phyloP scores from a whole-genome alignment of 1,140 invertebrate genomes.

The Anastatus disparis region DNA sequence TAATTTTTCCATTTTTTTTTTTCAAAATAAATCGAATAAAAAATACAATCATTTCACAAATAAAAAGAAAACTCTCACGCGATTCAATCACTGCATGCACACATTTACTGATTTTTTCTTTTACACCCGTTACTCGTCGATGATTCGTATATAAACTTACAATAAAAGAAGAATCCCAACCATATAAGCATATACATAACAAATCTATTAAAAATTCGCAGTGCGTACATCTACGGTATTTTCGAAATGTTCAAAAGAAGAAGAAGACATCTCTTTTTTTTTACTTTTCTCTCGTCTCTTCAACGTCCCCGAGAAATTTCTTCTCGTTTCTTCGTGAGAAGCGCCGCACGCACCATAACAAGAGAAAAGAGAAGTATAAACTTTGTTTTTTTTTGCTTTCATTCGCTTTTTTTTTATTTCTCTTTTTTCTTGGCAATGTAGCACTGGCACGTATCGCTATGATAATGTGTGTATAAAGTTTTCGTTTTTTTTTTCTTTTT shows the following conservation, averaged over 20 bases:
- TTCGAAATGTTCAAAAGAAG: constrained; percentile 43
- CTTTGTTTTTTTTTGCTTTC: too few relatives aligned
- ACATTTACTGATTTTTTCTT: too few relatives aligned
- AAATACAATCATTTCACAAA: too few relatives aligned
- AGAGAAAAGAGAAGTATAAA: constrained; percentile 1
- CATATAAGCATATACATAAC: too few relatives aligned
- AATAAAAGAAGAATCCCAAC: too few relatives aligned
- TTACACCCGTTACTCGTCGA: constrained; percentile 1
- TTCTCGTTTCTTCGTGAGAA: constrained; percentile 41
- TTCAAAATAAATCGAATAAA: too few relatives aligned
- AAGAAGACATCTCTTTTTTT: constrained; percentile 41
- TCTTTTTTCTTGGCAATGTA: constrained; percentile 25
- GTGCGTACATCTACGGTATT: constrained; percentile 46
- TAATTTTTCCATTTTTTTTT: too few relatives aligned
- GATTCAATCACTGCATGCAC: too few relatives aligned
- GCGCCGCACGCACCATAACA: background rate
- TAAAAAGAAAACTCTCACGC: too few relatives aligned
- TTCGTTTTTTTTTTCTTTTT: background rate
- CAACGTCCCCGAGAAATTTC: constrained; percentile 40
- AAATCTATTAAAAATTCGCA: constrained; percentile 45
- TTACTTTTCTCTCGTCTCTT: too few relatives aligned
- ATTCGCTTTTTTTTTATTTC: too few relatives aligned
- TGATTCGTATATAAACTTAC: too few relatives aligned
- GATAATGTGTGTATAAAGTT: constrained; percentile 4
- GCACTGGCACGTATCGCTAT: constrained; percentile 18